phyloP scores from a whole-genome alignment of 2,888 invertebrate species.

The Dolichopus griseipennis region DNA sequence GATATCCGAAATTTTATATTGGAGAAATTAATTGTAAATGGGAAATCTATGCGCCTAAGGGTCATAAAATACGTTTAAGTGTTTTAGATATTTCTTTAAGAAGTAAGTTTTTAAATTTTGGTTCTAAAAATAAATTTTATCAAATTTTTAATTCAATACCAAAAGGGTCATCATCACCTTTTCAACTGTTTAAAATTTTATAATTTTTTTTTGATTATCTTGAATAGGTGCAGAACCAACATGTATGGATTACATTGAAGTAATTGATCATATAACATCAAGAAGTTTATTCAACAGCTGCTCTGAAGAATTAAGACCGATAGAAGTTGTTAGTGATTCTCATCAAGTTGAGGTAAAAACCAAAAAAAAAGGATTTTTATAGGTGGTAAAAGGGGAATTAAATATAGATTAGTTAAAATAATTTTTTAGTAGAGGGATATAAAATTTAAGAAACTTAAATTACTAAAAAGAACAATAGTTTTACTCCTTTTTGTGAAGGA shows the following conservation, averaged over 20 bases:
- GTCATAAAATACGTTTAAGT: constrained; percentile 56
- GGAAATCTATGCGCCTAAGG: constrained; percentile 53
- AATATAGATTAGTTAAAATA: background rate
- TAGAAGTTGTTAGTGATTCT: constrained; percentile 25
- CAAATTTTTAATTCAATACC: too few relatives aligned
- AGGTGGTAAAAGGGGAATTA: background rate
- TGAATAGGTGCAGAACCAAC: constrained; percentile 24
- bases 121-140: too few relatives aligned
- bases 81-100: constrained; percentile 62
- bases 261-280: constrained; percentile 23
- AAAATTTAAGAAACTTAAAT: too few relatives aligned
- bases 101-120: constrained; percentile 45
- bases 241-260: constrained; percentile 27
- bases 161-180: too few relatives aligned
- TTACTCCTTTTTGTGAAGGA: too few relatives aligned
- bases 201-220: constrained; percentile 5
- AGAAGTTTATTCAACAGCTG: constrained; percentile 26
- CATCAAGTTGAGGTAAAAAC: constrained; percentile 25
- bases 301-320: constrained; percentile 22
- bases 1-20: constrained; percentile 66
- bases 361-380: background rate
- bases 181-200: background rate
- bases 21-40: constrained; percentile 58
- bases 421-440: background rate
- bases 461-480: too few relatives aligned